phyloP scores from a whole-genome alignment of 1,140 invertebrate species.

The roundworm (Caenorhabditis elegans) region DNA sequence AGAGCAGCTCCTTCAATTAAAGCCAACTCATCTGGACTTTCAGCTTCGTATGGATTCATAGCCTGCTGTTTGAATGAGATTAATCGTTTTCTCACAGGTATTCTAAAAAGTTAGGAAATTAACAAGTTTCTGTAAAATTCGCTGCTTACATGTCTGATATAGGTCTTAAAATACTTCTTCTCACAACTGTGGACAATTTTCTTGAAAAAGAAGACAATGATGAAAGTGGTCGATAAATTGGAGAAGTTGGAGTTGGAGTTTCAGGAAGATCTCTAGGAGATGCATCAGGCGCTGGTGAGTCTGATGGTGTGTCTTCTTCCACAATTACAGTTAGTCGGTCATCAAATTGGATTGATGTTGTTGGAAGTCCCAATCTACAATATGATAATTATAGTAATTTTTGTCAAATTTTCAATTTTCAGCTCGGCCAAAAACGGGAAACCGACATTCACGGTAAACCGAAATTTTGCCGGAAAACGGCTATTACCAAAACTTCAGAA shows the following conservation, averaged over 20 bases:
- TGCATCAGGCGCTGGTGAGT: neutral
- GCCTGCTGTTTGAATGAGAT: neutral
- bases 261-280: neutral
- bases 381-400: too few species aligned
- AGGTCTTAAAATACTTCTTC: constrained; percentile 8
- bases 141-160: neutral
- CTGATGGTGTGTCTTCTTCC: neutral
- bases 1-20: constrained; percentile 62
- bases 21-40: constrained; percentile 68
- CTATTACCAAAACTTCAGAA: too few species aligned
- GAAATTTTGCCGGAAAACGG: too few species aligned
- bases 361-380: neutral
- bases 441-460: too few species aligned
- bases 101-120: neutral
- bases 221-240: neutral
- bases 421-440: too few species aligned
- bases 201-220: constrained; percentile 5
- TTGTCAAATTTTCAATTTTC: too few species aligned
- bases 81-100: neutral
- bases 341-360: neutral
- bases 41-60: constrained; percentile 51
- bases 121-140: neutral
- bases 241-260: neutral
- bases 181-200: neutral
- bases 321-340: neutral